Evolutionary conservation across 1,140 invertebrate species (phyloP).

Genomic region (Pseudomyrmex pallidus): DNA sequence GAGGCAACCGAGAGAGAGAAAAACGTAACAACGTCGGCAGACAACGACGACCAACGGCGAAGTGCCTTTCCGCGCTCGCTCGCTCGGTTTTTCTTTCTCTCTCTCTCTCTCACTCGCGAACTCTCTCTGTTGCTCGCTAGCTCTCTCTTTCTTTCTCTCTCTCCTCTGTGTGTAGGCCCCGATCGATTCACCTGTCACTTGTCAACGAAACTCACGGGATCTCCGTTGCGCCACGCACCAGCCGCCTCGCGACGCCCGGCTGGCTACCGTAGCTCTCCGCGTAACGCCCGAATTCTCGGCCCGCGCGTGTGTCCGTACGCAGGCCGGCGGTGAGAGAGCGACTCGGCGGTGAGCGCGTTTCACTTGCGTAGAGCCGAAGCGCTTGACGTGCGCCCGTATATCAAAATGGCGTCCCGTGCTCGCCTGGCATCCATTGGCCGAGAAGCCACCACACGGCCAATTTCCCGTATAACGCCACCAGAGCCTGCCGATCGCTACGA

Average conservation of each 20-base stretch:
- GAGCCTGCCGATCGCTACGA: conserved; percentile 63
- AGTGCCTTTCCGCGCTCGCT: conserved; percentile 9
- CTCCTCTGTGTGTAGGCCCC: conserved; percentile 54
- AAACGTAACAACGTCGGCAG: conserved; percentile 11
- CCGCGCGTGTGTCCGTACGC: conserved; percentile 55
- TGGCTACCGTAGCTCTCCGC: background rate
- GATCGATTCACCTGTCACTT: conserved; percentile 83
- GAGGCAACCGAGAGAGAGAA: conserved; percentile 50
- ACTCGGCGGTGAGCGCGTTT: conserved; percentile 68
- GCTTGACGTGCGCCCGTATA: conserved; percentile 82
- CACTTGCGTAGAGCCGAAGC: conserved; percentile 70
- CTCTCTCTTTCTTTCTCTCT: conserved; percentile 20
- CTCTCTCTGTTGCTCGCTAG: background rate
- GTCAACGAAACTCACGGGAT: conserved; percentile 75
- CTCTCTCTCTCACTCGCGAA: background rate
- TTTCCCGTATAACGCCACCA: conserved; percentile 69
- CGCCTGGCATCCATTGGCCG: conserved; percentile 78
- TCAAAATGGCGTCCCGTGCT: conserved; percentile 83
- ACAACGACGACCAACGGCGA: background rate
- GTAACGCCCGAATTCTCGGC: conserved; percentile 58
- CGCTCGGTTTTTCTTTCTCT: background rate
- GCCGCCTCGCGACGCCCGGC: conserved; percentile 48
- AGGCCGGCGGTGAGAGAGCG: conserved; percentile 57
- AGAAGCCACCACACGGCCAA: conserved; percentile 74
- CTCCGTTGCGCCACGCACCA: conserved; percentile 68